Percentiles rank a stretch among this genome's conserved stretches.
Evolutionary conservation across 2,113 vertebrate species (phyloP).

Genomic region (Petrocephalus zakoni): DNA sequence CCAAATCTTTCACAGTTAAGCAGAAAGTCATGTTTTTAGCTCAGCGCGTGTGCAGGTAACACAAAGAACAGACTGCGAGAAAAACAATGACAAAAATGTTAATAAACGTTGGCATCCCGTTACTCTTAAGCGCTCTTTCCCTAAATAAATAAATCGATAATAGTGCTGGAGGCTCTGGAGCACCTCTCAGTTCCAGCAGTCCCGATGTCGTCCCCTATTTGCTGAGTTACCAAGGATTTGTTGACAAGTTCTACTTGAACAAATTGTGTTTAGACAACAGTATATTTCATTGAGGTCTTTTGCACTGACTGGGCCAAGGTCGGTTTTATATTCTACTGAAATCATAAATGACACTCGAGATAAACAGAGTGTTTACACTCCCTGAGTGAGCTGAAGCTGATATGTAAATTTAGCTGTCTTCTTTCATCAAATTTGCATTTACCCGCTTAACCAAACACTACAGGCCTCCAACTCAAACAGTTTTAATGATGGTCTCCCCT

Average conservation of each 20-base stretch:
- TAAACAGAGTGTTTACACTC: slow-evolving; percentile 99
- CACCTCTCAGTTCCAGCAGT: slow-evolving; percentile 47
- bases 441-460: slow-evolving; percentile 99
- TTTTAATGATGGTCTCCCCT: slow-evolving; percentile 96
- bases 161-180: slow-evolving; percentile 36
- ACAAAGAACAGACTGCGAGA: background rate
- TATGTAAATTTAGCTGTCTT: slow-evolving; percentile 99
- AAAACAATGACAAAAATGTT: background rate
- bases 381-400: slow-evolving; percentile 96
- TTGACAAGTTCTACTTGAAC: slow-evolving; percentile 81
- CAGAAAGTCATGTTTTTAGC: background rate
- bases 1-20: background rate
- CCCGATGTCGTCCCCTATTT: slow-evolving; percentile 64
- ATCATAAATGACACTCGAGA: slow-evolving; percentile 99
- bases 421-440: slow-evolving; percentile 99
- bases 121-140: slow-evolving; percentile 3
- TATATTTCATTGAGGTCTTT: slow-evolving; percentile 85
- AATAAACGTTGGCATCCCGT: background rate
- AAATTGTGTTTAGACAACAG: slow-evolving; percentile 80
- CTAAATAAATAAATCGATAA: slow-evolving; percentile 34
- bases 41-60: background rate
- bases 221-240: slow-evolving; percentile 66
- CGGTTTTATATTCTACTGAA: slow-evolving; percentile 96
- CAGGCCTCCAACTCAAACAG: slow-evolving; percentile 98
- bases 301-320: slow-evolving; percentile 88